A percentile compares a stretch with the other conserved stretches of the same genome.
These are phyloP conservation scores for Apamea sordens DNA, from an alignment of 2,888 invertebrate genomes.

Conservation along the genomic window DNA sequence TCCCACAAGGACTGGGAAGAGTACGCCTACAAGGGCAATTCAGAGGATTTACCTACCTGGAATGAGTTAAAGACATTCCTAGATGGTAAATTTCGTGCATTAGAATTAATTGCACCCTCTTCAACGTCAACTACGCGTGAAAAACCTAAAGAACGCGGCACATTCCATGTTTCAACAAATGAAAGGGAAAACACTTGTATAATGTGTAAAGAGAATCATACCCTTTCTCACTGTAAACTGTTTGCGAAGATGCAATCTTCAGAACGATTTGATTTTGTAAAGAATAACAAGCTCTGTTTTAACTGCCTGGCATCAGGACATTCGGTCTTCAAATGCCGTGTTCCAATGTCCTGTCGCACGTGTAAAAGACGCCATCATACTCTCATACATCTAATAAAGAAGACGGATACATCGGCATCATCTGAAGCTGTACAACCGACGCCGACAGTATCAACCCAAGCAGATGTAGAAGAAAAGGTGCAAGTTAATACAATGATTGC, in stretches of 20 bases:
- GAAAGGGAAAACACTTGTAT: no score
- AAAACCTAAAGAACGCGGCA: no score
- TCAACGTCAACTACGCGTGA: no score
- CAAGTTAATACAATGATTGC: no score
- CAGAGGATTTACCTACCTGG: background rate
- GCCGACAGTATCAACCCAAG: no score
- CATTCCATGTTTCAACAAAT: no score
- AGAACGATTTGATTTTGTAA: background rate
- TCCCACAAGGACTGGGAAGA: background rate
- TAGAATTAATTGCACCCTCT: background rate
- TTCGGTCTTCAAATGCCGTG: background rate
- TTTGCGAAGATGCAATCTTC: no score
- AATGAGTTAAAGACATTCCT: no score
- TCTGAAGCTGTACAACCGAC: no score
- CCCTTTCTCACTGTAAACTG: no score
- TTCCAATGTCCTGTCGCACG: background rate
- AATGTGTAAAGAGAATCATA: no score
- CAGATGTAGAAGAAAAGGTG: no score
- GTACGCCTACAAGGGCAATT: background rate
- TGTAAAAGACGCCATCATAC: slow-evolving; percentile 1
- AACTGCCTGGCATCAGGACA: slow-evolving; percentile 5
- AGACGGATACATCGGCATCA: background rate
- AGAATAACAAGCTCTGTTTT: slow-evolving; percentile 4
- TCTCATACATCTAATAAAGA: background rate
- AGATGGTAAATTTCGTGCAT: background rate